Base-by-base conservation (phyloP, 2,888 invertebrate genomes). In the Polydrusus tereticollis region DNA sequence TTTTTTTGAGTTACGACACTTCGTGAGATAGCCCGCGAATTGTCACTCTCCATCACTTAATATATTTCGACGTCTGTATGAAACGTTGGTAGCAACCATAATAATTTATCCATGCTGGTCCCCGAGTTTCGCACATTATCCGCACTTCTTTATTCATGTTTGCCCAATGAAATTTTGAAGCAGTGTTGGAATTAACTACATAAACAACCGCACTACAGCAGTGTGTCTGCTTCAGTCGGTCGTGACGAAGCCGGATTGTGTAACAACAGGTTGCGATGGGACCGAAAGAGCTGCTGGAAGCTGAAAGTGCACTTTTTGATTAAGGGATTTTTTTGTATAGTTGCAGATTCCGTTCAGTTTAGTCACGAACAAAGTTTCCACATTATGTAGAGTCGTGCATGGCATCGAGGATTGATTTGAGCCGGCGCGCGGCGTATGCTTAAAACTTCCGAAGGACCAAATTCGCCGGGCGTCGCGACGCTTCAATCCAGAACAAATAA, bases 201-300 rank as follows among this genome's bases (percentile, higher is more conserved):
- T 43, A 33, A 26, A 50, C 5, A n/a, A 10, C 21, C 26, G 57
- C 23, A 64, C 69, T 69, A 69, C 43, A n/a, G 41, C 33, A 45
- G 36, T 20, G 47, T 33, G 63, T 38, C 29, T 18, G 57, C 59
- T 43, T 60, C 58, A 62, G 55, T 57, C 66, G 45, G 41, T 55
- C 72, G 72, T 63, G 67, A 67, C 60, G 70, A 50, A 64, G 70
- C 70, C 64, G 72, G 72, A 67, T 72, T 72, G 72, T 67, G 72
- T 72, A 68, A 68, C 72, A 72, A 72, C 63, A 63, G 63, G 72
- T 72, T 72, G 72, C 72, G 64, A 72, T 72, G 70, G 64, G 50
- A 38, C 50, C 20, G 41, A 59, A 64, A n/a, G n/a, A n/a, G n/a
- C n/a, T n/a, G 70, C 26, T 63, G 64, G 59, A 70, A 70, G 59